phyloP scores from a whole-genome alignment of 2,113 vertebrate species.

The Periophthalmus modestus region DNA sequence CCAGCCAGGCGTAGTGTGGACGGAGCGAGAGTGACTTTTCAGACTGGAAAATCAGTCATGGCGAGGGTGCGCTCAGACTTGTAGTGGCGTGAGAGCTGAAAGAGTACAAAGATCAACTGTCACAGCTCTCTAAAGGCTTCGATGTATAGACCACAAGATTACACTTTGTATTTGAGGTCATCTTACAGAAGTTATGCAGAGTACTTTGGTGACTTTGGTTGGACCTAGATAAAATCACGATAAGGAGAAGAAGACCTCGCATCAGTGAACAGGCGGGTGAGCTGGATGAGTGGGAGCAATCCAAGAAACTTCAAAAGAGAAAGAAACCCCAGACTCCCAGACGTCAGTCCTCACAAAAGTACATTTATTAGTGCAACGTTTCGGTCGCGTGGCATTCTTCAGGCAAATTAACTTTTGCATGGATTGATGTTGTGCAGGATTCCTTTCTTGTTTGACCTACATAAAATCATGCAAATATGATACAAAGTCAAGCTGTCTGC shows the following conservation, averaged over 20 bases:
- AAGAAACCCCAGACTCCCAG: too few species aligned
- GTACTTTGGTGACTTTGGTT: not conserved
- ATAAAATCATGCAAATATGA: not conserved
- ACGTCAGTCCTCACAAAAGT: too few species aligned
- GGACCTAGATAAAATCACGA: not conserved
- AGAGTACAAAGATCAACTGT: slow-evolving; percentile 30
- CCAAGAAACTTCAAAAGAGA: too few species aligned
- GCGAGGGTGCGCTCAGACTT: slow-evolving; percentile 44
- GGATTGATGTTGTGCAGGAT: too few species aligned
- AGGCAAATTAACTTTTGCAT: too few species aligned
- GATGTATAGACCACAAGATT: slow-evolving; percentile 12
- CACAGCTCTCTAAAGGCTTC: slow-evolving; percentile 8
- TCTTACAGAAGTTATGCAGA: not conserved
- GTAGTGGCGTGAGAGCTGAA: slow-evolving; percentile 27
- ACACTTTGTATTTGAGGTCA: not conserved
- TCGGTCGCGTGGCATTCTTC: too few species aligned
- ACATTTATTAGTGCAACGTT: too few species aligned
- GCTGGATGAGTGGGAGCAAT: too few species aligned
- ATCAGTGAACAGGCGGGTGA: too few species aligned
- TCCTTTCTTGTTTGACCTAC: not conserved
- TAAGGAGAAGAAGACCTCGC: not conserved
- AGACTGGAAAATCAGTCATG: slow-evolving; percentile 62
- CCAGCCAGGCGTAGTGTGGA: slow-evolving; percentile 61
- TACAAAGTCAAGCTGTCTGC: not conserved
- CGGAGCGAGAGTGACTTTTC: slow-evolving; percentile 43